Base-by-base conservation (phyloP, 2,888 invertebrate genomes). In the Ennomos fuscantarius region DNA sequence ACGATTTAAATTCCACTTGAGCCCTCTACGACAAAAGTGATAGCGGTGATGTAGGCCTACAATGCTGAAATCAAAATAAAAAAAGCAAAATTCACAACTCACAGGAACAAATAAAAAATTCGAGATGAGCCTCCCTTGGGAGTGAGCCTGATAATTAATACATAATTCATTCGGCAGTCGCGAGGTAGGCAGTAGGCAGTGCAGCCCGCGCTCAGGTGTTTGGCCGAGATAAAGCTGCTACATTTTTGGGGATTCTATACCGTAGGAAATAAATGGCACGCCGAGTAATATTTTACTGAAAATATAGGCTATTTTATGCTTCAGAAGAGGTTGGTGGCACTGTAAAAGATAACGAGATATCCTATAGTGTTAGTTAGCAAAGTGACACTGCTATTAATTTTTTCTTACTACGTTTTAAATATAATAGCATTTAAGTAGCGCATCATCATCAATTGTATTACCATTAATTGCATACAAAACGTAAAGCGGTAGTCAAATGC, bases 161-260 rank as follows among this genome's bases (percentile, higher is more conserved):
- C 41, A 56, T 46, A 57, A 57, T 57, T 51, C 49, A 55, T 45
- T 41, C 40, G 15, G 15, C 8, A 31, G 24, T 42, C 47, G 45
- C 37, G 45, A 35, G 46, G 39, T 34, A 35, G n/a, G 36, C 13
- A 9, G 9, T 8, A 31, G 41, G 24, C 13, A 33, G 39, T 11
- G 15, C 39, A 44, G 24, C 11, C 33, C 24, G 24, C 39, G 24
- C 44, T 40, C 62, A 60, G 56, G 62, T 63, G 62, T 56, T 44
- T 12, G 43, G 31, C 32, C 34, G 41, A 60, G 56, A 60, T 62
- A 62, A 58, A 56, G 47, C 51, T 43, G 42, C 34, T 24, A 51
- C 47, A 37, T 51, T 56, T 56, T 50, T 60, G 35, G 42, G 34
- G 33, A 40, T 40, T 55, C 49, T 37, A 43, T 45, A 31, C 36